Percentiles rank a stretch among this genome's conserved stretches.
These are phyloP conservation scores for Tursiops truncatus DNA, from an alignment of 2,113 vertebrate species.

Conservation along the genomic window DNA sequence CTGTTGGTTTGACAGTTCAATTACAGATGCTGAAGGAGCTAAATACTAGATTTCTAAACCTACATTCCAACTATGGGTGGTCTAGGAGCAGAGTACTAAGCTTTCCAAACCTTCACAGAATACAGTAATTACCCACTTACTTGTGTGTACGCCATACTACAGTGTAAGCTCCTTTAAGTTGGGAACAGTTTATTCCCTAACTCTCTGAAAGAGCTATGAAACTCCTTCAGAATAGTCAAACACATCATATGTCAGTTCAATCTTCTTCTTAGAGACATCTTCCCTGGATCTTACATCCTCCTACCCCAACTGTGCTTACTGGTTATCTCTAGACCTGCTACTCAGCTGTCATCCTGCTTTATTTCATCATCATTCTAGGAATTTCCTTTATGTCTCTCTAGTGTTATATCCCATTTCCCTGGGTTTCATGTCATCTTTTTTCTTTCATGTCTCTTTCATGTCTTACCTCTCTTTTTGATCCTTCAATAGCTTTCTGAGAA, in stretches of 20 bases:
- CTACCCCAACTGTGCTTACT: neutral
- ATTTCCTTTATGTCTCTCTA: neutral
- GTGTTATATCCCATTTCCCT: neutral
- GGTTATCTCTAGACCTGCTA: neutral
- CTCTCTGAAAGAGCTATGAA: neutral
- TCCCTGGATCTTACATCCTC: neutral
- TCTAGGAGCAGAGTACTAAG: neutral
- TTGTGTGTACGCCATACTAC: neutral
- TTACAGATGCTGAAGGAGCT: neutral
- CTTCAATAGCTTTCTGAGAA: neutral
- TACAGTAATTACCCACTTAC: neutral
- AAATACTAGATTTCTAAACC: neutral
- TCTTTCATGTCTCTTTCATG: neutral
- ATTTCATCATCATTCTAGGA: neutral
- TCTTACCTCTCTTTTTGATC: neutral
- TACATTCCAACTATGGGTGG: neutral
- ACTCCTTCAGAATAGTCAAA: neutral
- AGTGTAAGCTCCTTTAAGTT: neutral
- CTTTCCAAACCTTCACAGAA: slow-evolving; percentile 8
- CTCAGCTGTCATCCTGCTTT: neutral
- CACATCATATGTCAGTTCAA: neutral
- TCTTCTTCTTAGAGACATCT: neutral
- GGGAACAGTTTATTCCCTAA: neutral
- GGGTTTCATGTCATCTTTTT: neutral
- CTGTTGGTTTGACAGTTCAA: neutral